A percentile compares a stretch with the other conserved stretches of the same genome.
phyloP scores from a whole-genome alignment of 2,797 vertebrate genomes.

The Petrocephalus schoutedeni region DNA sequence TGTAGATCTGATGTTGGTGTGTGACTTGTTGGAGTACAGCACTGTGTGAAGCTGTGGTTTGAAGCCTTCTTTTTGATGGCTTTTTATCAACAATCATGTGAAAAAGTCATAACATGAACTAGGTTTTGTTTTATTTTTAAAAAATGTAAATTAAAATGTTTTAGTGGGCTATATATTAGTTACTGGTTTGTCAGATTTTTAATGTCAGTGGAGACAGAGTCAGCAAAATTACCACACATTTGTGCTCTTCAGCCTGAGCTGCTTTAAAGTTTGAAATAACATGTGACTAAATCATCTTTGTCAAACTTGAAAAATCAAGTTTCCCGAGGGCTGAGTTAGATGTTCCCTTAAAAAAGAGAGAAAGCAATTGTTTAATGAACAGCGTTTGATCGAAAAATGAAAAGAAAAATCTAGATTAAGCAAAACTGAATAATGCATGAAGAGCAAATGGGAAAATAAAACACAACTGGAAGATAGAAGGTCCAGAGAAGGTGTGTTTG shows the following conservation, averaged over 20 bases:
- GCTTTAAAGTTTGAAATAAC: neutral
- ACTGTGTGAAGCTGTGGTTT: conserved; percentile 18
- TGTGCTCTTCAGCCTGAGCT: too few relatives aligned
- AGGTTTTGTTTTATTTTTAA: neutral
- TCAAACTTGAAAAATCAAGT: neutral
- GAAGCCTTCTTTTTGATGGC: neutral
- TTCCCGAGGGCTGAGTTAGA: neutral
- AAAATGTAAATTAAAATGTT: neutral
- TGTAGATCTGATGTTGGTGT: neutral
- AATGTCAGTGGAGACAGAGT: too few relatives aligned
- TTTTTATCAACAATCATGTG: conserved; percentile 8
- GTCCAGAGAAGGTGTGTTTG: neutral
- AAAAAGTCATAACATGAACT: neutral
- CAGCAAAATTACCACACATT: too few relatives aligned
- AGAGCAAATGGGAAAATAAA: neutral
- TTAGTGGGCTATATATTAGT: too few relatives aligned
- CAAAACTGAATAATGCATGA: neutral
- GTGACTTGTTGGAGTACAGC: neutral
- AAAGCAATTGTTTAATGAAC: neutral
- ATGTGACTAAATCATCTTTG: neutral
- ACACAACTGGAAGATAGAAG: neutral
- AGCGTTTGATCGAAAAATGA: neutral
- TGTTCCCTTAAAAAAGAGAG: neutral
- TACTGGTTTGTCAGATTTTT: too few relatives aligned
- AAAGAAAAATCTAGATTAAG: neutral